These are phyloP conservation scores for Ennomos fuscantarius DNA, from an alignment of 2,888 invertebrate species.

Conservation along the genomic window DNA sequence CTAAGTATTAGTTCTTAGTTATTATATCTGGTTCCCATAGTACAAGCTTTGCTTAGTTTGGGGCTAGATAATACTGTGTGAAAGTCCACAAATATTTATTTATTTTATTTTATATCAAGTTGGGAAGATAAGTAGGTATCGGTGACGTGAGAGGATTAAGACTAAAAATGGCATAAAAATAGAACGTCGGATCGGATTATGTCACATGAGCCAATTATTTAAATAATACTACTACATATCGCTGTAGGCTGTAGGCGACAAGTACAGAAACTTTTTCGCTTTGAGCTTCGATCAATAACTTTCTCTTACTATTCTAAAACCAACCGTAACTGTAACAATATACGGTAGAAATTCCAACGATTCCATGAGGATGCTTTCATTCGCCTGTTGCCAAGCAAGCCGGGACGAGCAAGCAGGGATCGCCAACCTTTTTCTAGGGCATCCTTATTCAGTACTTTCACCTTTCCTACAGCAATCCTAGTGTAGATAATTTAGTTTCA, in stretches of 20 bases:
- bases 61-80: too few relatives aligned
- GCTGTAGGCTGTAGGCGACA: conserved; percentile 73
- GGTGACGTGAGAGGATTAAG: too few relatives aligned
- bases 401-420: conserved; percentile 62
- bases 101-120: too few relatives aligned
- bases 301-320: conserved; percentile 30
- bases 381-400: conserved; percentile 78
- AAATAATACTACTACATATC: conserved; percentile 59
- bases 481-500: conserved; percentile 29
- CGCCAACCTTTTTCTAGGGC: conserved; percentile 78
- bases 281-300: conserved; percentile 81
- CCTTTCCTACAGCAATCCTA: conserved; percentile 49
- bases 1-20: too few relatives aligned
- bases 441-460: conserved; percentile 68
- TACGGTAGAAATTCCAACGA: conserved; percentile 47
- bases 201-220: conserved; percentile 64
- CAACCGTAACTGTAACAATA: accelerated
- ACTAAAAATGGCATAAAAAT: conserved; percentile 9
- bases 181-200: conserved; percentile 36
- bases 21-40: too few relatives aligned
- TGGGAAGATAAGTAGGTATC: background rate
- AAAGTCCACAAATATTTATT: too few relatives aligned
- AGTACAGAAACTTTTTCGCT: conserved; percentile 79
- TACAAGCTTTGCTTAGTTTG: too few relatives aligned
- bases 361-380: conserved; percentile 58